Base-by-base conservation (phyloP, 2,888 invertebrate genomes). In the Carterocephalus palaemon region DNA sequence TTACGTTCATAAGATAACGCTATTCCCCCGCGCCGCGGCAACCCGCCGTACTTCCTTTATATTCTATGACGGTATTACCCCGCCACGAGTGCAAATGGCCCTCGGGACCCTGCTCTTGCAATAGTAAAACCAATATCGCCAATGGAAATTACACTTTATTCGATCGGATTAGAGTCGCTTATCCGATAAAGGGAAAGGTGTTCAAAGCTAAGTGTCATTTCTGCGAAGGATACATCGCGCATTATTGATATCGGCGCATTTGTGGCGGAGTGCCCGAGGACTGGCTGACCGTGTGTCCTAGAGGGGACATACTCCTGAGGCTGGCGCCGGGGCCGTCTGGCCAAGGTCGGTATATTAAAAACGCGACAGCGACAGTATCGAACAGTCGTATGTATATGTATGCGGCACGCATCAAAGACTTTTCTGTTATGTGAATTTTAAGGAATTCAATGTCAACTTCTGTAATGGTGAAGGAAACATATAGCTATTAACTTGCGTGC, bases 211-310 rank as follows among this genome's bases (percentile, higher is more conserved):
- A 53, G 51, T 52, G 58, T 62, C 52, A 59, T 63, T 65, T 57
- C 57, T 54, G 53, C 28, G 49, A 56, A 56, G 53, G 53, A 54
- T 62, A 60, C 56, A 53, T 54, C 49, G 23, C 67, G 59, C 57
- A 67, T 68, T 62, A 67, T 65, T 69, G 62, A 67, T 66, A 57
- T 51, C 51, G 48, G 54, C 51, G 53, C 54, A 57, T 65, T 62
- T 58, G 55, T 51, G 52, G 52, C 37, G 52, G 52, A 55, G 55
- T 60, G n/a, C n/a, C n/a, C n/a, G n/a, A n/a, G n/a, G n/a, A n/a
- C n/a, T n/a, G n/a, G n/a, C n/a, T n/a, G n/a, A n/a, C n/a, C n/a
- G n/a, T n/a, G n/a, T n/a, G n/a, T n/a, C n/a, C n/a, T n/a, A n/a
- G n/a, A n/a, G n/a, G n/a, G n/a, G n/a, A n/a, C n/a, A n/a, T n/a